These are phyloP conservation scores for Macrophya annulata DNA, from an alignment of 2,888 invertebrate species.

Conservation along the genomic window DNA sequence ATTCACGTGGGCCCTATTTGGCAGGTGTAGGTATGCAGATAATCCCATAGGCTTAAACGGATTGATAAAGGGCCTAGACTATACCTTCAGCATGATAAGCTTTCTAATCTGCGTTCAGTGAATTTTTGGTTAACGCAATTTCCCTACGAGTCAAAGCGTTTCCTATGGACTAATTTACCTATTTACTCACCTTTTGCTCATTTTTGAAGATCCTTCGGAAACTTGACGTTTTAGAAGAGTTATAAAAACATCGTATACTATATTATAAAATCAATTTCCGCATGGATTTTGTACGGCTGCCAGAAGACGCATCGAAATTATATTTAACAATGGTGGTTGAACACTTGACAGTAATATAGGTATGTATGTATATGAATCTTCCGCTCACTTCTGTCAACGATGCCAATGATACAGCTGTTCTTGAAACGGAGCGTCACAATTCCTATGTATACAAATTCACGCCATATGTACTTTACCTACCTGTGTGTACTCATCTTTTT, in stretches of 20 bases:
- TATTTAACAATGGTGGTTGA: slow-evolving; percentile 18
- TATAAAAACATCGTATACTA: slow-evolving; percentile 21
- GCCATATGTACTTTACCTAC: no score
- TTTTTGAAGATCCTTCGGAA: not conserved
- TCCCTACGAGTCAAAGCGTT: not conserved
- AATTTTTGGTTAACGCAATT: not conserved
- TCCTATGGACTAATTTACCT: not conserved
- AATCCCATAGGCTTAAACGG: not conserved
- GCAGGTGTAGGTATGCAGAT: not conserved
- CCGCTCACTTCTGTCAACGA: not conserved
- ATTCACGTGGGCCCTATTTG: not conserved
- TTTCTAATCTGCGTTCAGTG: not conserved
- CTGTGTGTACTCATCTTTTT: no score
- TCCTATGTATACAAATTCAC: no score
- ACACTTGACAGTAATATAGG: slow-evolving; percentile 7
- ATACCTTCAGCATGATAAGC: not conserved
- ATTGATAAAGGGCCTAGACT: not conserved
- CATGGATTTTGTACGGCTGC: slow-evolving; percentile 61
- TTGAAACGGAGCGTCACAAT: no score
- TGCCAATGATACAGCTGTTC: not conserved
- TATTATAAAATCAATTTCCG: slow-evolving; percentile 56
- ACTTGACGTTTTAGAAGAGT: slow-evolving; percentile 23
- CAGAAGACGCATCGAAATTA: slow-evolving; percentile 40
- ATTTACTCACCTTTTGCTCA: slow-evolving; percentile 39
- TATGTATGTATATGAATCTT: not conserved